Conservation (phyloP, 1,140 invertebrate genomes). For the Drosophila melanica region DNA sequence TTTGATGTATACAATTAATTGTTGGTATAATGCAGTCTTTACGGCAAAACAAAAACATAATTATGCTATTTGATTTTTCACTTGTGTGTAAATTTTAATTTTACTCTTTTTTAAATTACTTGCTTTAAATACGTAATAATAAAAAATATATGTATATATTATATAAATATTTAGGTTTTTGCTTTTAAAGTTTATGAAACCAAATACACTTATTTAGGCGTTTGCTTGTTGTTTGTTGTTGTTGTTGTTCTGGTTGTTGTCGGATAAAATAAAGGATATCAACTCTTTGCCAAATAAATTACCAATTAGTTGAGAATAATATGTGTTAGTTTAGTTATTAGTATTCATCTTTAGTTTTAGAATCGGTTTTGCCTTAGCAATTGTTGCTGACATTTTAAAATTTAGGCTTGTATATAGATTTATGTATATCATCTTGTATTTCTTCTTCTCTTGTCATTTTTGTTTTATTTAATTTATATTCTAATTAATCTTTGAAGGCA, state of each 20-base stretch:
- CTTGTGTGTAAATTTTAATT: constrained; percentile 37
- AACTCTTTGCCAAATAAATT: not conserved
- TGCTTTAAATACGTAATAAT: constrained; percentile 72
- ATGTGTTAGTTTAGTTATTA: not conserved
- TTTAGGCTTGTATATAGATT: constrained; percentile 11
- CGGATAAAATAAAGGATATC: constrained; percentile 1
- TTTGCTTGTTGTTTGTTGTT: constrained; percentile 16
- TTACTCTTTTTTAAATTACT: constrained; percentile 30
- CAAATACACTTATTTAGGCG: constrained; percentile 76
- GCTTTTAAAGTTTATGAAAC: constrained; percentile 76
- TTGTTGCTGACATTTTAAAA: constrained; percentile 11
- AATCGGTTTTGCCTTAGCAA: constrained; percentile 1
- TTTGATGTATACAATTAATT: constrained; percentile 1
- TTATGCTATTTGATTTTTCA: constrained; percentile 70
- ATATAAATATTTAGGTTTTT: constrained; percentile 70
- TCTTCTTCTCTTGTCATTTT: constrained; percentile 16
- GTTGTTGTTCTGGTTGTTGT: constrained; percentile 6
- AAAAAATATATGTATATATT: constrained; percentile 70
- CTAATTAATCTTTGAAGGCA: constrained; percentile 57
- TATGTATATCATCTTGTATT: constrained; percentile 33
- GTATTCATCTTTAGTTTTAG: constrained; percentile 2
- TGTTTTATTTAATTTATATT: constrained; percentile 28
- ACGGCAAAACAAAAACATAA: constrained; percentile 83
- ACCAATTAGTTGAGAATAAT: constrained; percentile 1
- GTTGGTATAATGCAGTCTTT: constrained; percentile 82